Conservation (phyloP, 1,140 invertebrate species). For the Pseudomyrmex flavicornis region DNA sequence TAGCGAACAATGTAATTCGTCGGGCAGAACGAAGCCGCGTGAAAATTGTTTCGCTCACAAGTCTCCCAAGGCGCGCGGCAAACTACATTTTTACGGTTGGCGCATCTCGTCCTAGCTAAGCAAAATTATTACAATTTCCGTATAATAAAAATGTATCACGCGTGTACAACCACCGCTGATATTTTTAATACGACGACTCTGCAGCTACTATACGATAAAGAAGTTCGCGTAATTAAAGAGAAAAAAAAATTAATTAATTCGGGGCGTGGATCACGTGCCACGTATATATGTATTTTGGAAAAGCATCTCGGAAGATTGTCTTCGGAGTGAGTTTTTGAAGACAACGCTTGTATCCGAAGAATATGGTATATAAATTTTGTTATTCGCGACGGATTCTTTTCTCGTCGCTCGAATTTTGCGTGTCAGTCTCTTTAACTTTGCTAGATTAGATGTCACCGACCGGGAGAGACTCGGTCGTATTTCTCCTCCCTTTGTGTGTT, state of each 20-base stretch:
- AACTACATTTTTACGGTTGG: slow-evolving; percentile 2
- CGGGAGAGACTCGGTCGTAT: not conserved
- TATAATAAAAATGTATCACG: too few species aligned
- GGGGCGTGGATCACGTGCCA: not conserved
- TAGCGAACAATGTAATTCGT: slow-evolving; percentile 33
- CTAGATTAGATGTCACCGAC: slow-evolving; percentile 32
- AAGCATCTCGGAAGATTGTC: not conserved
- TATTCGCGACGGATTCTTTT: not conserved
- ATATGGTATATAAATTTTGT: not conserved
- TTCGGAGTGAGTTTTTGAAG: not conserved
- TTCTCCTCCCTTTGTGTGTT: not conserved
- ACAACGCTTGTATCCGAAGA: not conserved
- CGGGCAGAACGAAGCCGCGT: not conserved
- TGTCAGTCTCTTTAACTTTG: not conserved
- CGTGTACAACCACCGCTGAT: not conserved
- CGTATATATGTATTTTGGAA: not conserved
- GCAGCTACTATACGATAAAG: not conserved
- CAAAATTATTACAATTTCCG: not conserved
- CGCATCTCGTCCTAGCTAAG: too few species aligned
- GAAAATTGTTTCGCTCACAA: slow-evolving; percentile 8
- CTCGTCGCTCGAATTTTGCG: not conserved
- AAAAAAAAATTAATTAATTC: not conserved
- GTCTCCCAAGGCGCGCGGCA: too few species aligned
- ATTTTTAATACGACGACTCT: not conserved
- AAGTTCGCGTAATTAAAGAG: slow-evolving; percentile 10